phyloP scores from a whole-genome alignment of 2,888 invertebrate genomes.

The Drosophila tanythrix region DNA sequence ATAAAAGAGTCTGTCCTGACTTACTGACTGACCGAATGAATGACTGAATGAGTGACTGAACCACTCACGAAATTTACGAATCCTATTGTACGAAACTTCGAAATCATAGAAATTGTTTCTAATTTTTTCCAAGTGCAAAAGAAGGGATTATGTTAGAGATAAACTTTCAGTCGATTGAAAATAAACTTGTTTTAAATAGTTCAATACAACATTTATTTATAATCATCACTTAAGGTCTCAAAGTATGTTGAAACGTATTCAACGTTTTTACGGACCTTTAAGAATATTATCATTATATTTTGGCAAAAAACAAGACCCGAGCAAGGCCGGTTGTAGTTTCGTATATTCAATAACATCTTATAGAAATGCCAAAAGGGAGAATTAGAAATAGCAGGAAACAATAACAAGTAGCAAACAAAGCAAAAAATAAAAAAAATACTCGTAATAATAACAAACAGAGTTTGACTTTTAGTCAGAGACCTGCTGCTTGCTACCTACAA shows the following conservation, averaged over 20 bases:
- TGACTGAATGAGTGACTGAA: not conserved
- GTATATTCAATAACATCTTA: constrained; percentile 29
- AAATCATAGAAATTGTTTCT: not conserved
- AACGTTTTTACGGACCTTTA: not conserved
- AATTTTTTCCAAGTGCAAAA: not conserved
- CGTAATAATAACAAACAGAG: constrained; percentile 67
- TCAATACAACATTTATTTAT: not conserved
- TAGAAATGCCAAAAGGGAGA: constrained; percentile 14
- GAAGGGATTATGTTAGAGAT: not conserved
- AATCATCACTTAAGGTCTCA: not conserved
- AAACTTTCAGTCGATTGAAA: not conserved
- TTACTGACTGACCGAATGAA: not conserved
- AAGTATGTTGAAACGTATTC: not conserved
- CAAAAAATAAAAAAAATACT: constrained; percentile 28
- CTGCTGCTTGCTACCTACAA: constrained; percentile 40
- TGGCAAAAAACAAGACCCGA: too few relatives aligned
- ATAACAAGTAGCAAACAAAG: constrained; percentile 54
- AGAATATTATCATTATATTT: not conserved
- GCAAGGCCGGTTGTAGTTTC: not conserved
- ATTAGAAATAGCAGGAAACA: constrained; percentile 40
- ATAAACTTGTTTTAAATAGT: not conserved
- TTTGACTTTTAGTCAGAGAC: constrained; percentile 62
- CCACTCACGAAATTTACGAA: not conserved
- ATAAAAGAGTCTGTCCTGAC: not conserved
- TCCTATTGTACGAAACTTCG: not conserved